A percentile compares a stretch with the other conserved stretches of the same genome.
Evolutionary conservation across 1,140 invertebrate genomes (phyloP).

Genomic region (Rhopalosiphum maidis): DNA sequence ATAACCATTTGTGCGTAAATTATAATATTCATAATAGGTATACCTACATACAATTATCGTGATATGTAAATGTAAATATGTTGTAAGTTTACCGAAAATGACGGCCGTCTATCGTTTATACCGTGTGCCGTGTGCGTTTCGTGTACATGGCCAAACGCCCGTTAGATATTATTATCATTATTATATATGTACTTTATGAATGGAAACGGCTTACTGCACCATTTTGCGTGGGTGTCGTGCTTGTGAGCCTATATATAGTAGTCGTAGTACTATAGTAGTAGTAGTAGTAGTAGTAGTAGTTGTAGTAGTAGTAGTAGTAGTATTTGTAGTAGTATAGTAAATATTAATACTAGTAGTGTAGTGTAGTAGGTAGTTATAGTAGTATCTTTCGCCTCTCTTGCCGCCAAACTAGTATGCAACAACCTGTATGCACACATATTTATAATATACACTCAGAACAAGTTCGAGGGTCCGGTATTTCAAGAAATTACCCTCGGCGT

Average conservation of each 20-base stretch:
- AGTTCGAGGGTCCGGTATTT: conserved; percentile 56
- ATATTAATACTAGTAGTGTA: conserved; percentile 25
- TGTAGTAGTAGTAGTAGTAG: conserved; percentile 33
- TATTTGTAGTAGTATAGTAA: background rate
- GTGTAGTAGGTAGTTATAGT: background rate
- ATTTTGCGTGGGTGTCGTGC: conserved; percentile 49
- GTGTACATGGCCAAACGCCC: background rate
- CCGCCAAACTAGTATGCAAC: conserved; percentile 25
- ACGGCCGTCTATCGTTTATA: background rate
- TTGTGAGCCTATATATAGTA: conserved; percentile 30
- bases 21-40: background rate
- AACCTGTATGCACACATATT: background rate
- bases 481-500: conserved; percentile 55
- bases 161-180: background rate
- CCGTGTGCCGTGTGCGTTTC: background rate
- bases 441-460: conserved; percentile 1
- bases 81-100: background rate
- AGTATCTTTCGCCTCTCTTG: conserved; percentile 54
- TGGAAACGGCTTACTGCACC: conserved; percentile 42
- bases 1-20: background rate
- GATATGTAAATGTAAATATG: background rate
- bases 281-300: conserved; percentile 13
- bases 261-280: conserved; percentile 3
- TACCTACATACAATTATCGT: background rate
- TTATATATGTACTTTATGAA: conserved; percentile 29